Base-by-base conservation (phyloP, 2,888 invertebrate species). In the Hymenopus coronatus region DNA sequence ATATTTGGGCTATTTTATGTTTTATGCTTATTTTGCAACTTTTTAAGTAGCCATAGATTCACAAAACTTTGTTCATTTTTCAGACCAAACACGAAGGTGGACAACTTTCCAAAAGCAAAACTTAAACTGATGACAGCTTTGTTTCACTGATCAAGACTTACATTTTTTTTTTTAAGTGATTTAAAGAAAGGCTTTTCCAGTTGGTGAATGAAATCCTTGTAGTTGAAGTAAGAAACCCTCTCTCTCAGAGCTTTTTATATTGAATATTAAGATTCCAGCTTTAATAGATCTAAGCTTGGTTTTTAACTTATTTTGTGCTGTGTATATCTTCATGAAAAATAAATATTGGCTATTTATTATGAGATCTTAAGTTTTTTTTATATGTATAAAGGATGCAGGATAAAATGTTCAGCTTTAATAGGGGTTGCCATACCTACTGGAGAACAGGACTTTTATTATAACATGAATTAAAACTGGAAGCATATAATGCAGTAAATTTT, bases 41-140 rank as follows among this genome's bases (percentile, higher is more conserved):
- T 28, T 9, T 9, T 40, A 83, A 27, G 20, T 1, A 83, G 28
- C 28, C 15, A n/a, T 15, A 81, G 25, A 30, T 81, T 87, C 46
- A 87, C 15, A 27, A 0, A 87, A 87, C 82, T 87, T 86, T 86
- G 54, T 70, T 70, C 54, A 86, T 86, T 86, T 87, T 87, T 87
- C 87, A 87, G 87, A 87, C 87, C 87, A 30, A 87, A 82, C 87
- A 33, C 40, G 87, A 87, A 82, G 25, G 82, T 87, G 87, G 87
- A 87, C 82, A 82, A n/a, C 33, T 87, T 87, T 15, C 87, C 87
- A 27, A 82, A 33, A 82, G 40, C 87, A 20, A 87, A 87, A 87
- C 82, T 33, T 87, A 87, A 87, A 82, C 33, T 87, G 87, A 87
- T 87, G 87, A 87, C 33, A 82, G 82, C 87, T 40, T 82, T 87